Base-by-base conservation (phyloP, 1,140 invertebrate genomes). In the Brachionus sp. region DNA sequence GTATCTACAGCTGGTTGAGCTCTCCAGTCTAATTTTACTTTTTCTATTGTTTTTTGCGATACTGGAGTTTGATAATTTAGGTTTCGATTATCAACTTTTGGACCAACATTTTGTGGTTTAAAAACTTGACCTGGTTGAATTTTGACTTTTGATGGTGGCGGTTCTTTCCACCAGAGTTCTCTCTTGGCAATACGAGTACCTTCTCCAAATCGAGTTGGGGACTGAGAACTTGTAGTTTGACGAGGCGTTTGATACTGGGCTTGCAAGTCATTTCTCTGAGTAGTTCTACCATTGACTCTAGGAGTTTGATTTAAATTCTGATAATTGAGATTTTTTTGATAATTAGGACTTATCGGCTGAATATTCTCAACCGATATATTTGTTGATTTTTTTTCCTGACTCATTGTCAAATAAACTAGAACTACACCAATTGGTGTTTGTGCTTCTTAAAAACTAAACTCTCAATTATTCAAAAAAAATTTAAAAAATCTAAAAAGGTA, bases 111-210 rank as follows among this genome's bases (percentile, higher is more conserved):
- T 19, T 80, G 35, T 10, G 62, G 50, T 35, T n/a, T 80, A 23
- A 39, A 62, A 3, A 25, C 16, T 13, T 57, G 50, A 80, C 25
- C 37, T 19, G 19, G 29, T 66, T 62, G 77, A 66, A 57, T 80
- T 66, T 80, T 80, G 7, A 66, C 29, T 75, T 46, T 23, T 3
- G 77, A 62, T 19, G 50, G 50, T 9, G 50, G 50, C 39, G 77
- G 77, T 10, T 80, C 77, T 16, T 80, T 80, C 77, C 77, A 80
- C 77, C 77, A 80, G 3, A 80, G 33, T 42, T 80, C 77, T 12
- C 77, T 50, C n/a, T 62, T 80, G 0, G 62, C 77, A 16, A 80
- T 80, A 0, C 77, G 50, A 9, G 77, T 57, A 12, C 77, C 77
- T 66, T 75, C 70, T 9, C 70, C 42, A 46, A 75, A 75, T 12